These are phyloP conservation scores for Cossypha heuglini DNA, from an alignment of 2,797 vertebrate genomes.

Conservation along the genomic window DNA sequence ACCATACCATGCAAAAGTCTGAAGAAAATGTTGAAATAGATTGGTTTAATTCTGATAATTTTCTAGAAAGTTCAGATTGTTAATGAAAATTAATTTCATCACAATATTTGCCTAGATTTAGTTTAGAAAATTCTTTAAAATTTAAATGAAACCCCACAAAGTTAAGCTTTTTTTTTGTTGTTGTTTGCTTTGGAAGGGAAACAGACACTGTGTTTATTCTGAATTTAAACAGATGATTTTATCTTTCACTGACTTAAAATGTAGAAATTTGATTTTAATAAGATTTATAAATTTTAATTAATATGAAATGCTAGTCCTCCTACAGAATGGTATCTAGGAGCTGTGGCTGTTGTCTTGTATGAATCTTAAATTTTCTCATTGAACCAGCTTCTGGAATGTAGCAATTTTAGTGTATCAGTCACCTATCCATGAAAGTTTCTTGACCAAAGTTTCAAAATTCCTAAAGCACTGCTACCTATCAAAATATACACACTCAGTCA, in stretches of 20 bases:
- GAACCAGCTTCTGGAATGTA: not conserved
- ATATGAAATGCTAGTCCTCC: not conserved
- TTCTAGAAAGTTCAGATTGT: not conserved
- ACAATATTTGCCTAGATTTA: not conserved
- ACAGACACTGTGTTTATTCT: not conserved
- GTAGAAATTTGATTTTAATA: not conserved
- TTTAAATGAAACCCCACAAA: not conserved
- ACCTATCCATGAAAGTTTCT: not conserved
- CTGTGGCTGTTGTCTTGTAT: not conserved
- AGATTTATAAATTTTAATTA: not conserved
- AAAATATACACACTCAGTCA: not conserved
- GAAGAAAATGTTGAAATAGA: not conserved
- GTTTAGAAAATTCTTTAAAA: not conserved
- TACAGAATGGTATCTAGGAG: not conserved
- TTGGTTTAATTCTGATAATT: not conserved
- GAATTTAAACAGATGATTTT: not conserved
- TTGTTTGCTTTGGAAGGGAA: not conserved
- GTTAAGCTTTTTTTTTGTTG: not conserved
- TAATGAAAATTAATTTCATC: not conserved
- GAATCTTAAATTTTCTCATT: not conserved
- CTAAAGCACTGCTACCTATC: not conserved
- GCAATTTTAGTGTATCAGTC: not conserved
- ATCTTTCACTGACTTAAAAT: not conserved
- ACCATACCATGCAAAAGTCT: not conserved
- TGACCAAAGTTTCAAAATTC: not conserved